Evolutionary conservation across 1,140 invertebrate species (phyloP).

Genomic region (Brachionus plicatilis): DNA sequence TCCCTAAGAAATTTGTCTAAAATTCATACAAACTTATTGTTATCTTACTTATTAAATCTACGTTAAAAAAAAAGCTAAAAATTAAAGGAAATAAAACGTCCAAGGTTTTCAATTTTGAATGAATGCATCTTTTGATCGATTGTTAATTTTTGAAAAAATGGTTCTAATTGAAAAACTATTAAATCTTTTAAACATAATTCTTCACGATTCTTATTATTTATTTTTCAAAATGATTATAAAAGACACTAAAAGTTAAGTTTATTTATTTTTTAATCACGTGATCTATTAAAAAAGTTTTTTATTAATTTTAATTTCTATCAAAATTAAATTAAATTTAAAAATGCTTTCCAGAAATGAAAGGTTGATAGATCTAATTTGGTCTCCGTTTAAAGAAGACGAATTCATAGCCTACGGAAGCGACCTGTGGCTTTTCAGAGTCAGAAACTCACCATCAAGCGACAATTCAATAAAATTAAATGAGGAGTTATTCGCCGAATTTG

Average conservation of each 20-base stretch:
- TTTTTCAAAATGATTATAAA: no score
- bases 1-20: no score
- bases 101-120: no score
- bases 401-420: constrained; percentile 22
- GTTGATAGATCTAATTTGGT: constrained; percentile 18
- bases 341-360: neutral
- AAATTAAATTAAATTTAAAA: neutral
- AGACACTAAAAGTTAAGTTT: neutral
- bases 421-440: neutral
- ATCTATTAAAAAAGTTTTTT: neutral
- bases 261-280: neutral
- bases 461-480: neutral
- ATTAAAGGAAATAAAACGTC: no score
- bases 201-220: no score
- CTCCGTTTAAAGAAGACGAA: constrained; percentile 4
- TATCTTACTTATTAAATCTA: no score
- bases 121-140: no score
- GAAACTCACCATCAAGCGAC: neutral
- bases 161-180: no score
- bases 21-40: no score
- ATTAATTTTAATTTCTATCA: neutral
- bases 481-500: neutral
- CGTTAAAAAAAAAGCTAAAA: no score
- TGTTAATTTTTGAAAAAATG: no score
- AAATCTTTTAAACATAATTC: no score